Conservation (phyloP, 2,888 invertebrate genomes). For the Tenodera sinensis region DNA sequence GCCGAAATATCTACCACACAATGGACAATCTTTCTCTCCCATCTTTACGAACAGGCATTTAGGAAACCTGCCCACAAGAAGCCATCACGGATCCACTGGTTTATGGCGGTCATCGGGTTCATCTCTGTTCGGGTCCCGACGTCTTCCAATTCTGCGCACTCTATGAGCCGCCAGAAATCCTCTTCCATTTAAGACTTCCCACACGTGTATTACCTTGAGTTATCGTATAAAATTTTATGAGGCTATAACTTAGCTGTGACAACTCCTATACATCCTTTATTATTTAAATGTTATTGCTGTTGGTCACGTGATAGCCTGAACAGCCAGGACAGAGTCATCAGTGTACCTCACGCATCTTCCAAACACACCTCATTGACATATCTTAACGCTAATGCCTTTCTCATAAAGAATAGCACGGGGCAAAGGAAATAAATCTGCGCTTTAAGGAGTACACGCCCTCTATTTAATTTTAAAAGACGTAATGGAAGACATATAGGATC, state of each 20-base stretch:
- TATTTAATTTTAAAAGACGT: not conserved
- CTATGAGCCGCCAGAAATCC: not conserved
- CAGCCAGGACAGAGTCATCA: not conserved
- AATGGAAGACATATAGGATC: not conserved
- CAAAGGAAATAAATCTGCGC: not conserved
- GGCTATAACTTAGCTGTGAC: not conserved
- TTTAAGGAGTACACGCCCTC: not conserved
- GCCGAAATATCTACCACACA: not conserved
- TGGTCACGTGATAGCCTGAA: not conserved
- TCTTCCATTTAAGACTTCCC: not conserved
- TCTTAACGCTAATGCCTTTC: not conserved
- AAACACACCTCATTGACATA: not conserved
- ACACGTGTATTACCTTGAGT: not conserved
- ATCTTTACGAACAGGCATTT: not conserved
- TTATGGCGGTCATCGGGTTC: not conserved
- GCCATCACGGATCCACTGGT: not conserved
- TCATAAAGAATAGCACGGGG: not conserved
- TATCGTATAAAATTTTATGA: not conserved
- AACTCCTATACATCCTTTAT: not conserved
- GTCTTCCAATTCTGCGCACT: not conserved
- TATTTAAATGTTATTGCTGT: not conserved
- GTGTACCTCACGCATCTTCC: not conserved
- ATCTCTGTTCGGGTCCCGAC: not conserved
- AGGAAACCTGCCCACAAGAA: not conserved
- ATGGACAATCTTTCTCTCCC: not conserved